A percentile compares a stretch with the other conserved stretches of the same genome.
phyloP scores from a whole-genome alignment of 2,797 vertebrate species.

The Chiroxiphia lanceolata region DNA sequence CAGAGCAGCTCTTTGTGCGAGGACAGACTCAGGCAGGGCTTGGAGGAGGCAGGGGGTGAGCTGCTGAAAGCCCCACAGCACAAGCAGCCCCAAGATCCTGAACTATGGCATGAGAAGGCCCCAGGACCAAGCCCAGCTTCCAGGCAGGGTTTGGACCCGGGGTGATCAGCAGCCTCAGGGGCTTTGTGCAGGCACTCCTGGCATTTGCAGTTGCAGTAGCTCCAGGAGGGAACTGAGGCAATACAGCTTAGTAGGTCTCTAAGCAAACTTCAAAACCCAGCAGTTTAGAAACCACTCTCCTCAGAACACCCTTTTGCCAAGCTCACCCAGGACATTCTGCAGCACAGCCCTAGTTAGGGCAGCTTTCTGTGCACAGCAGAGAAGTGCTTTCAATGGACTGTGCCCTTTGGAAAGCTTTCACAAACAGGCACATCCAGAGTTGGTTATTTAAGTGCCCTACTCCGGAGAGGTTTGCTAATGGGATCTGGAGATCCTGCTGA shows the following conservation, averaged over 20 bases:
- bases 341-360: neutral
- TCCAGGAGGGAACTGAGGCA: accelerated
- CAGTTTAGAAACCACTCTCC: neutral
- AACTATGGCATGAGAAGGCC: neutral
- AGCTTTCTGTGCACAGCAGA: neutral
- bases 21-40: neutral
- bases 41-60: neutral
- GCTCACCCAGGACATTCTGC: neutral
- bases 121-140: accelerated
- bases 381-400: neutral
- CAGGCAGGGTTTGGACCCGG: accelerated
- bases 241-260: neutral
- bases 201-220: neutral
- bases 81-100: neutral
- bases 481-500: neutral
- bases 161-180: neutral
- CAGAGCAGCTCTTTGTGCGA: neutral
- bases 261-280: neutral
- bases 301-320: neutral
- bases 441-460: neutral
- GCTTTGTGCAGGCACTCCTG: neutral
- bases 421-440: neutral
- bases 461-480: neutral
- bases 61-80: neutral
- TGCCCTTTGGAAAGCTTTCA: neutral